Evolutionary conservation across 2,797 vertebrate species (phyloP).

Genomic region (Gymnopithys bicolor): DNA sequence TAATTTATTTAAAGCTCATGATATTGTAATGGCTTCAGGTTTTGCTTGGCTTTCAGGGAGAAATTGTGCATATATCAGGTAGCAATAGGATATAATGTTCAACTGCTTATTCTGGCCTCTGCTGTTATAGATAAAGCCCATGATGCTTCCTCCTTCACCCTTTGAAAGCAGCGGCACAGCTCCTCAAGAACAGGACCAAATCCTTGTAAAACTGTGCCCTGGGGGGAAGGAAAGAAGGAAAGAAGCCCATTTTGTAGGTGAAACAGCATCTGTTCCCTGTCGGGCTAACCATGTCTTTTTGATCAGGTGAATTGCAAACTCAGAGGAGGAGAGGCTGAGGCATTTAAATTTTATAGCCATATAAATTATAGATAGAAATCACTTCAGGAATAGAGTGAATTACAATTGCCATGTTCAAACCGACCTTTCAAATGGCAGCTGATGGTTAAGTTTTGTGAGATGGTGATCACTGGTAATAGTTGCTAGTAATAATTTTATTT

Average conservation of each 20-base stretch:
- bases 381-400: slow-evolving; percentile 11
- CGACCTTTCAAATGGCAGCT: background rate
- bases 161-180: background rate
- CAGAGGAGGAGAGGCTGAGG: background rate
- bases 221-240: background rate
- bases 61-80: background rate
- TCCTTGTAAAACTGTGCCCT: background rate
- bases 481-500: slow-evolving; percentile 5
- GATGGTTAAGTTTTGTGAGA: slow-evolving; percentile 9
- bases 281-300: rapidly evolving
- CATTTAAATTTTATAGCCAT: slow-evolving; percentile 23
- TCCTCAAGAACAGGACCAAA: background rate
- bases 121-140: background rate
- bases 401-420: background rate
- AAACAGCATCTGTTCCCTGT: background rate
- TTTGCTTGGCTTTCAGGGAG: slow-evolving; percentile 30
- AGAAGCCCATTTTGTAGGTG: background rate
- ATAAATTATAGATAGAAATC: slow-evolving; percentile 44
- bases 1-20: slow-evolving; percentile 59
- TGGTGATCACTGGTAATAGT: background rate
- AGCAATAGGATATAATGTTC: background rate
- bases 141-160: background rate
- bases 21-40: slow-evolving; percentile 23
- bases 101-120: background rate
- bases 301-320: background rate